Base-by-base conservation (phyloP, 1,140 invertebrate genomes). In the Hylyphantes graminicola region DNA sequence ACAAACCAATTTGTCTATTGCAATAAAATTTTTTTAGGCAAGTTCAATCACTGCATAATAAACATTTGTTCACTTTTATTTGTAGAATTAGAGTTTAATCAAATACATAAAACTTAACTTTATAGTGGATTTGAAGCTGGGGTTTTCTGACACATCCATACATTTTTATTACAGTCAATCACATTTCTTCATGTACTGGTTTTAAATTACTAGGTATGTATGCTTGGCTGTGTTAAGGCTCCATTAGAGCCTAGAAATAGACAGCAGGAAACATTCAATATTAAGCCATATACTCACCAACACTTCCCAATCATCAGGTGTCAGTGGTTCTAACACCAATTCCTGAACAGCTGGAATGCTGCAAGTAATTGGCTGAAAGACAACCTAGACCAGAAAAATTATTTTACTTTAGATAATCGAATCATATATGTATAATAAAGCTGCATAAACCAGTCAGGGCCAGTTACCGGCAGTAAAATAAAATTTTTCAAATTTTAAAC, bases 291-390 rank as follows among this genome's bases (percentile, higher is more conserved):
- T 70, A 76, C 74, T 63, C 35, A 78, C 76, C 17, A 78, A 21
- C 7, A 78, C 35, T 78, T 78, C 76, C 76, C 76, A 78, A 53
- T 78, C 76, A 78, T 78, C 76, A 50, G 50, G 12, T 8, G 76
- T 78, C 51, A 78, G 13, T 13, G 76, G 76, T 35, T 78, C 76
- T 53, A 78, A n/a, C 12, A 9, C 55, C 54, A 78, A 10, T 67
- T 53, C 21, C 67, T 78, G 76, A 55, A 55, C 76, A 15, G 7
- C 7, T 19, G 76, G 63, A 9, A 67, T 21, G 17, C 10, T 48
- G 17, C 9, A 7, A 7, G n/a, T 2, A 12, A 53, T 10, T 55
- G 7, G n/a, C n/a, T 78, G 63, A 11, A 78, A 19, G 55, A 21
- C 65, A 10, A 78, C 63, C 76, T 78, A 19, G 9, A 78, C 11